A percentile compares a stretch with the other conserved stretches of the same genome.
Conservation (phyloP, 2,797 vertebrate genomes). For the Myiotriccus ornatus region DNA sequence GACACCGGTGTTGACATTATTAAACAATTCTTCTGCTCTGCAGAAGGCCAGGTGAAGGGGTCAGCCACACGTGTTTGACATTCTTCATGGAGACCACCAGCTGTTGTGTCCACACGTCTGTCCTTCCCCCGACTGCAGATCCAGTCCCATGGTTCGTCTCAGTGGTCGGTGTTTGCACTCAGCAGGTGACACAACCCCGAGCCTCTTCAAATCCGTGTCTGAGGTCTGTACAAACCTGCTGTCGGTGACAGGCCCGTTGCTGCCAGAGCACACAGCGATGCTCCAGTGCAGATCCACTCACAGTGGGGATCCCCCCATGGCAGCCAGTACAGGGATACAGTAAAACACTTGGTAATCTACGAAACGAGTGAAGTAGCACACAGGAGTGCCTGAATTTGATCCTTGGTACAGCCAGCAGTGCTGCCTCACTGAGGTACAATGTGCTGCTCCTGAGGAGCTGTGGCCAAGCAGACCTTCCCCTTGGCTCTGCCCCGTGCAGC, state of each 20-base stretch:
- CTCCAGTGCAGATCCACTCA: neutral
- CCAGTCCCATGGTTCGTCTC: neutral
- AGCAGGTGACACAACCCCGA: neutral
- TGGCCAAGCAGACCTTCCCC: neutral
- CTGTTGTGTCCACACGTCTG: neutral
- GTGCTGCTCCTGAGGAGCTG: neutral
- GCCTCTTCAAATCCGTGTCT: neutral
- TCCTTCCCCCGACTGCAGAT: neutral
- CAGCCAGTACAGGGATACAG: neutral
- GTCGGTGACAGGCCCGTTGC: rapidly evolving
- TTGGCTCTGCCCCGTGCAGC: neutral
- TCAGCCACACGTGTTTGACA: rapidly evolving
- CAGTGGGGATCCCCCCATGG: neutral
- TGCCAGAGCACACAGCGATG: rapidly evolving
- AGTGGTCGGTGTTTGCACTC: rapidly evolving
- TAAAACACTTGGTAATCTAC: neutral
- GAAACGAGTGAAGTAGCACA: neutral
- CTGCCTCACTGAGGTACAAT: neutral
- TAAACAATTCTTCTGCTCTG: neutral
- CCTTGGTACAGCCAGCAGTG: neutral
- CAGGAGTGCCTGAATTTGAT: neutral
- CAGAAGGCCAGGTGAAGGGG: neutral
- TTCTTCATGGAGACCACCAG: neutral
- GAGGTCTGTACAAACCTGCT: neutral
- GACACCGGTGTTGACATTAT: neutral